Base-by-base conservation (phyloP, 2,888 invertebrate genomes). In the Argyresthia albistria region DNA sequence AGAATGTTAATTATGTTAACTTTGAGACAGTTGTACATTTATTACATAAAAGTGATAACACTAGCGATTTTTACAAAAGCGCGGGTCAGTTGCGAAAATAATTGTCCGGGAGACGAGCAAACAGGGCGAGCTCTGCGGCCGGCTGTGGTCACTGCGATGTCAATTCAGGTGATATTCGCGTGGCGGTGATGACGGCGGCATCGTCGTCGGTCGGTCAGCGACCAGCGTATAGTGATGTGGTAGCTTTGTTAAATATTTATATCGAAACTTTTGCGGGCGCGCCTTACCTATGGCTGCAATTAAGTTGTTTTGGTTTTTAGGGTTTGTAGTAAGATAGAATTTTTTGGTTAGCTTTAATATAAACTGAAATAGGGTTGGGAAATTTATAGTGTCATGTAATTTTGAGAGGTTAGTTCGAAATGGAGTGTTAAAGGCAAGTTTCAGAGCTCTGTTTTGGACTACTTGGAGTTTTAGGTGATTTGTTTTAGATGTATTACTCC, bases 351-450 rank as follows among this genome's bases (percentile, higher is more conserved):
- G 9, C 16, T 25, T 46, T 15, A 46, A 8, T 11, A 46, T 46
- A n/a, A 25, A 46, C 10, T 46, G 16, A 25, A 46, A 16, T n/a
- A 46, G 25, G 6, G 16, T 9, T 8, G 46, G 16, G 16, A 25
- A 46, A 4, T 51, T 48, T 10, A 54, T 54, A 25, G 35, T 35
- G 8, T 12, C 1, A 10, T 54, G 51, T 12, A 54, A 14, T 35
- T 51, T 48, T 8, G 9, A 4, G 10, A 51, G n/a, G 42, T 54
- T 46, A 10, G 46, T 46, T 11, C 16, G n/a, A 46, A 54, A 48
- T 3, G 54, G 54, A n/a, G 51, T 51, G n/a, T 51, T 54, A 48
- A n/a, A 54, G 3, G 54, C 46, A 11, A 47, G 42, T 54, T 51
- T 54, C 8, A 54, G 0, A 1, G 54, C 54, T 43, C 43, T 51